Percentiles rank a stretch among this genome's conserved stretches.
These are phyloP conservation scores for Euphydryas editha DNA, from an alignment of 2,888 invertebrate genomes.

Conservation along the genomic window DNA sequence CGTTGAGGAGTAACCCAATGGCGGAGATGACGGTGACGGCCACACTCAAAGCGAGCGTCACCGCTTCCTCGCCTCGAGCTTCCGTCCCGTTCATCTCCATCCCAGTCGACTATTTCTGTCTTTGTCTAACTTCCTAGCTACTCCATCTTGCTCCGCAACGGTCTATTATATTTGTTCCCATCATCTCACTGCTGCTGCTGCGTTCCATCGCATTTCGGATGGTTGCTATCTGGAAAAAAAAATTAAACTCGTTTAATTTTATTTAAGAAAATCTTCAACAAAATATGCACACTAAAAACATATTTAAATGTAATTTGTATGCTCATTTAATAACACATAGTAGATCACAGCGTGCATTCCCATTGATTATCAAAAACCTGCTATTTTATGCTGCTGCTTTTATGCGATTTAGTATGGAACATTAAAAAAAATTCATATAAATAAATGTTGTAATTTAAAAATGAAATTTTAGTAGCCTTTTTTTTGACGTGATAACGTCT, in stretches of 20 bases:
- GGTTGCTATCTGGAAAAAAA: slow-evolving; percentile 54
- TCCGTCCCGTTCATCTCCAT: slow-evolving; percentile 80
- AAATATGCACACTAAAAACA: no score
- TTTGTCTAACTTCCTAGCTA: slow-evolving; percentile 52
- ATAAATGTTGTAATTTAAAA: no score
- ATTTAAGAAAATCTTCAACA: not conserved
- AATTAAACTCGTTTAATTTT: not conserved
- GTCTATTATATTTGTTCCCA: slow-evolving; percentile 50
- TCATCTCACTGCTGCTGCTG: slow-evolving; percentile 77
- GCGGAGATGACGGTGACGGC: slow-evolving; percentile 87
- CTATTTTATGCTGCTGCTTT: no score
- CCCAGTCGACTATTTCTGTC: slow-evolving; percentile 53
- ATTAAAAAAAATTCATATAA: no score
- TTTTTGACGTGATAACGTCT: no score
- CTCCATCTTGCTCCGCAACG: slow-evolving; percentile 47
- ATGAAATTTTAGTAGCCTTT: no score
- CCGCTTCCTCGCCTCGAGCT: slow-evolving; percentile 77
- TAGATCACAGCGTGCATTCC: no score
- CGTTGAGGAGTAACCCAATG: slow-evolving; percentile 89
- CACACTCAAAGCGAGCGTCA: slow-evolving; percentile 86
- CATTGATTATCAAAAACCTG: no score
- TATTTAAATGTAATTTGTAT: no score
- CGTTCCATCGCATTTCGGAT: slow-evolving; percentile 72
- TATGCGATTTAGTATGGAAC: no score
- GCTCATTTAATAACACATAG: no score